Evolutionary conservation across 1,140 invertebrate genomes (phyloP).

Genomic region (Drosophila orosa): DNA sequence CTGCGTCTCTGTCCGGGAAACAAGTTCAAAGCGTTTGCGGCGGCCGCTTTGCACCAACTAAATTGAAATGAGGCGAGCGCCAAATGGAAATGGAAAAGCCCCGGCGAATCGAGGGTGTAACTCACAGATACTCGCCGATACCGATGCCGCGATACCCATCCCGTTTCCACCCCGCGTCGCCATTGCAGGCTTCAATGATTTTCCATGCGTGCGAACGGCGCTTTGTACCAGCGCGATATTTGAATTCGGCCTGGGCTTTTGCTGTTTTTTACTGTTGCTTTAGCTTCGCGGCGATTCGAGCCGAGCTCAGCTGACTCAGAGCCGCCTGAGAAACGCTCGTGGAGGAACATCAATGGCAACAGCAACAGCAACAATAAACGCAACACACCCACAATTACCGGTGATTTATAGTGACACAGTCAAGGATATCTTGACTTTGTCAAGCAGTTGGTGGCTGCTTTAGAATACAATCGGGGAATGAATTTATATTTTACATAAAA

Average conservation of each 20-base stretch:
- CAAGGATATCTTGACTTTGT: slow-evolving; percentile 22
- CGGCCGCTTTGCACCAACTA: slow-evolving; percentile 70
- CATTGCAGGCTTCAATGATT: slow-evolving; percentile 77
- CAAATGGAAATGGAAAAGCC: slow-evolving; percentile 74
- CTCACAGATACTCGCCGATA: slow-evolving; percentile 50
- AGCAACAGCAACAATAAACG: slow-evolving; percentile 45
- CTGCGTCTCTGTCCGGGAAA: slow-evolving; percentile 65
- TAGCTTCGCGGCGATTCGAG: background rate
- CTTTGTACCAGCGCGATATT: slow-evolving; percentile 40
- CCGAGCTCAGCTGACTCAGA: slow-evolving; percentile 34
- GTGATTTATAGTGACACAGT: slow-evolving; percentile 17
- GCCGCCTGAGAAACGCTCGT: slow-evolving; percentile 46
- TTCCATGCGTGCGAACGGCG: slow-evolving; percentile 75
- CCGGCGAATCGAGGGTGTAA: slow-evolving; percentile 46
- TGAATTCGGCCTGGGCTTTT: slow-evolving; percentile 24
- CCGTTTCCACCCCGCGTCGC: slow-evolving; percentile 11
- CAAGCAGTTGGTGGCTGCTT: slow-evolving; percentile 10
- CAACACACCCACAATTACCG: slow-evolving; percentile 65
- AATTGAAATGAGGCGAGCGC: slow-evolving; percentile 75
- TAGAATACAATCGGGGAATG: slow-evolving; percentile 7
- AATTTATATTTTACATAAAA: too few relatives aligned
- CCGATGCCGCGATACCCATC: slow-evolving; percentile 11
- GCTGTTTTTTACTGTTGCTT: background rate
- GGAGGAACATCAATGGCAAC: slow-evolving; percentile 56
- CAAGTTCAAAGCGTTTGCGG: slow-evolving; percentile 82